Evolutionary conservation across 37 sponge, comb jelly and placozoan genomes (phyloP).

Genomic region (Spongilla lacustris): DNA sequence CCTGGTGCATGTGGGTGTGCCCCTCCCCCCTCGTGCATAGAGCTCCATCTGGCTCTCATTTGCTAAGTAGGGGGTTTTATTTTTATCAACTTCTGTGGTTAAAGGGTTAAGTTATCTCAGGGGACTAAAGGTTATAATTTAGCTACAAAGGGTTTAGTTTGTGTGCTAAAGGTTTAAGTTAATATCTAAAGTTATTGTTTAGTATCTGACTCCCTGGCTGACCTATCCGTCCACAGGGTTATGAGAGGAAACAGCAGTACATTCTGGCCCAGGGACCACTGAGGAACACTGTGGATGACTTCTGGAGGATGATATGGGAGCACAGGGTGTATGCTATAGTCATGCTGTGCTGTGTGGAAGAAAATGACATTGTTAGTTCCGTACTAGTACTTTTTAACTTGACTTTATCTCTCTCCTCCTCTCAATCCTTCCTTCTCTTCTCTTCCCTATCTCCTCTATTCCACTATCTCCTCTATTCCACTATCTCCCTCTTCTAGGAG

Average conservation of each 20-base stretch:
- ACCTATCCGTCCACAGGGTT: neutral
- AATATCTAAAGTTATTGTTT: too few relatives aligned
- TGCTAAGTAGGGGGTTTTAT: too few relatives aligned
- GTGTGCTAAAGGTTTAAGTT: too few relatives aligned
- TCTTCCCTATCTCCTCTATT: neutral
- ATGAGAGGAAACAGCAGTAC: conserved; percentile 72
- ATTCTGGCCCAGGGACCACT: conserved; percentile 83
- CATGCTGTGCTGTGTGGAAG: conserved; percentile 74
- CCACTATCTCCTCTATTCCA: neutral
- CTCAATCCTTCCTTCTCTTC: neutral
- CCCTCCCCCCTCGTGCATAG: too few relatives aligned
- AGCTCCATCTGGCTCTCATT: too few relatives aligned
- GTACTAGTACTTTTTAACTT: too few relatives aligned
- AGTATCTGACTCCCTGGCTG: too few relatives aligned
- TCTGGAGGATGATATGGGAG: conserved; percentile 94
- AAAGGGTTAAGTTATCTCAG: too few relatives aligned
- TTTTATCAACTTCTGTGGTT: too few relatives aligned
- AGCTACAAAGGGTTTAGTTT: too few relatives aligned
- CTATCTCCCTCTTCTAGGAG: conserved; percentile 37
- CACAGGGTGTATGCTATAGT: conserved; percentile 68
- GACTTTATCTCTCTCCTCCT: neutral
- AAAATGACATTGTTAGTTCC: conserved; percentile 44
- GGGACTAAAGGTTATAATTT: too few relatives aligned
- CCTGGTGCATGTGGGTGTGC: too few relatives aligned
- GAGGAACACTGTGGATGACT: conserved; percentile 75